Evolutionary conservation across 2,797 vertebrate genomes (phyloP).

Genomic region (Cheirogaleus major): DNA sequence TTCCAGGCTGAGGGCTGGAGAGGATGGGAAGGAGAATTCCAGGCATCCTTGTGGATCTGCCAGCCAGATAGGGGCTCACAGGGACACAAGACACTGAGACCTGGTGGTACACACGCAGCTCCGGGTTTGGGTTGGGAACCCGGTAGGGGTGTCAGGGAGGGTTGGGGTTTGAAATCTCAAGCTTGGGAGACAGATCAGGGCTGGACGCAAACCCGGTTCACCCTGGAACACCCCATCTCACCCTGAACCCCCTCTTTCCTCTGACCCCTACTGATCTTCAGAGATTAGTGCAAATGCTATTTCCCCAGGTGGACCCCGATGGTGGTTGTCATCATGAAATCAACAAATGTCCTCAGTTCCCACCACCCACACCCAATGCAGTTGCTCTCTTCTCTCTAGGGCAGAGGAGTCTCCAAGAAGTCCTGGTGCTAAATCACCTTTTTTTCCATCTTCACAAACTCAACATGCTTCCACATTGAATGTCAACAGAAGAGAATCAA

Average conservation of each 20-base stretch:
- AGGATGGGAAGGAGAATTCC: background rate
- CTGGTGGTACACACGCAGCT: background rate
- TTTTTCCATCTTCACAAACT: background rate
- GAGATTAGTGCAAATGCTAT: too few relatives aligned
- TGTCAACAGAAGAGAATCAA: background rate
- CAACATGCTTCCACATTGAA: background rate
- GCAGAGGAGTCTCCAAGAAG: fast-evolving
- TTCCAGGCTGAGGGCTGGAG: too few relatives aligned
- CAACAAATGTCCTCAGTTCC: fast-evolving
- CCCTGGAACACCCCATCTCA: background rate
- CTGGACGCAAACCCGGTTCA: fast-evolving
- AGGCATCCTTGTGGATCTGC: background rate
- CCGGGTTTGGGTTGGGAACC: background rate
- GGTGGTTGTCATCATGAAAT: background rate
- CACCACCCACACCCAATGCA: fast-evolving
- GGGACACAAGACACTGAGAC: too few relatives aligned
- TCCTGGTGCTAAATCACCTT: background rate
- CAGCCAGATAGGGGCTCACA: background rate
- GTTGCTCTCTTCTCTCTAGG: background rate
- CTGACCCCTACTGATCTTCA: background rate
- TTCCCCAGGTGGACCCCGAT: too few relatives aligned
- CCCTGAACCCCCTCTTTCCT: fast-evolving
- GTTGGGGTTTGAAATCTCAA: background rate
- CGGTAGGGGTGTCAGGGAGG: background rate
- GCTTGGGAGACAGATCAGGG: background rate